phyloP scores from a whole-genome alignment of 2,797 vertebrate species.

The Anolis apletophallus region DNA sequence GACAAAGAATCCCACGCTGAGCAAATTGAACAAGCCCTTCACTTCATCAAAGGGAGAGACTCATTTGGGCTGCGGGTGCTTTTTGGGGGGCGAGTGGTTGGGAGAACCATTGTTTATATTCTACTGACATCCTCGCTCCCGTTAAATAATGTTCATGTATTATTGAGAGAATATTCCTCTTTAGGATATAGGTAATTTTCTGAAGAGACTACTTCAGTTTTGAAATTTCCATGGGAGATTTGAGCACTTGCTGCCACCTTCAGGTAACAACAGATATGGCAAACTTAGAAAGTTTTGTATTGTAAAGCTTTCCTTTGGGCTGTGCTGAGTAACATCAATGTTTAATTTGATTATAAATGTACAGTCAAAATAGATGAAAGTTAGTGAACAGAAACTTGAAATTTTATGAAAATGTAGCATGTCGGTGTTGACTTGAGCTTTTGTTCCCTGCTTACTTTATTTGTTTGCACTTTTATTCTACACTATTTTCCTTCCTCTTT shows the following conservation, averaged over 20 bases:
- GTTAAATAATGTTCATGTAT: conserved; percentile 74
- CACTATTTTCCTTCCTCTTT: no score
- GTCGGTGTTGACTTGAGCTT: background rate
- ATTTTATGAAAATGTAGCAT: background rate
- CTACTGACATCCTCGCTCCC: conserved; percentile 67
- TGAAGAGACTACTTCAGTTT: conserved; percentile 13
- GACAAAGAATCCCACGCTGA: conserved; percentile 74
- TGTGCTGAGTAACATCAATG: background rate
- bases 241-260: conserved; percentile 77
- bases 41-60: conserved; percentile 72
- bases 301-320: background rate
- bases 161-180: conserved; percentile 73
- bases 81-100: conserved; percentile 36
- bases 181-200: conserved; percentile 69
- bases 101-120: conserved; percentile 66
- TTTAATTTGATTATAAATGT: background rate
- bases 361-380: no score
- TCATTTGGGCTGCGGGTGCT: conserved; percentile 50
- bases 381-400: background rate
- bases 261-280: conserved; percentile 16
- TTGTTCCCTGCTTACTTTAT: background rate
- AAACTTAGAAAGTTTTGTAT: background rate
- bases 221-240: background rate
- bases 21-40: conserved; percentile 72
- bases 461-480: background rate